A percentile compares a stretch with the other conserved stretches of the same genome.
phyloP scores from a whole-genome alignment of 2,888 invertebrate species.

The Nipponacmea schrenckii region DNA sequence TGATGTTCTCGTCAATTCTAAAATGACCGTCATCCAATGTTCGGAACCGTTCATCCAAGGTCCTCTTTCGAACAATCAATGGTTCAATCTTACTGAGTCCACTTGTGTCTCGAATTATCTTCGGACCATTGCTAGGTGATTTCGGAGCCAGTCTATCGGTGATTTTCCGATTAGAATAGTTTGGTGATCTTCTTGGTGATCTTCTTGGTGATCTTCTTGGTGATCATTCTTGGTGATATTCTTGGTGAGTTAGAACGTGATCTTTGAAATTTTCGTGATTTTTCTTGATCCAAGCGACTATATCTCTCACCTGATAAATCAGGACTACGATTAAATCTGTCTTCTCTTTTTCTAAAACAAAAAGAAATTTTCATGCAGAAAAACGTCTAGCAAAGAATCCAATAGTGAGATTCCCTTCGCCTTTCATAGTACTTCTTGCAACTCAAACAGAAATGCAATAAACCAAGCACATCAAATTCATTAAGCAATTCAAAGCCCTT shows the following conservation, averaged over 20 bases:
- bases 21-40: background rate
- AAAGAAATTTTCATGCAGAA: background rate
- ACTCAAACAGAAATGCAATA: no score
- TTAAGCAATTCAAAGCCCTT: no score
- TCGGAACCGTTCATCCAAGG: background rate
- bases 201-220: background rate
- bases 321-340: background rate
- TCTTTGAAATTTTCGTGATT: no score
- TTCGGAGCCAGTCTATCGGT: background rate
- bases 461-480: no score
- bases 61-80: background rate
- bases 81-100: background rate
- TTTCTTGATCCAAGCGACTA: no score
- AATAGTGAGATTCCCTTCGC: no score
- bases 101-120: background rate
- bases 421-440: no score
- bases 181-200: background rate
- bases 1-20: constrained; percentile 1
- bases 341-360: background rate
- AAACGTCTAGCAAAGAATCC: no score
- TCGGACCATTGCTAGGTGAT: background rate
- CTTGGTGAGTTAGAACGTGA: no score
- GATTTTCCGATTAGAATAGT: background rate
- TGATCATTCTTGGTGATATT: background rate
- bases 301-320: no score